Conservation (phyloP, 2,888 invertebrate species). For the Tricholauxania praeusta region DNA sequence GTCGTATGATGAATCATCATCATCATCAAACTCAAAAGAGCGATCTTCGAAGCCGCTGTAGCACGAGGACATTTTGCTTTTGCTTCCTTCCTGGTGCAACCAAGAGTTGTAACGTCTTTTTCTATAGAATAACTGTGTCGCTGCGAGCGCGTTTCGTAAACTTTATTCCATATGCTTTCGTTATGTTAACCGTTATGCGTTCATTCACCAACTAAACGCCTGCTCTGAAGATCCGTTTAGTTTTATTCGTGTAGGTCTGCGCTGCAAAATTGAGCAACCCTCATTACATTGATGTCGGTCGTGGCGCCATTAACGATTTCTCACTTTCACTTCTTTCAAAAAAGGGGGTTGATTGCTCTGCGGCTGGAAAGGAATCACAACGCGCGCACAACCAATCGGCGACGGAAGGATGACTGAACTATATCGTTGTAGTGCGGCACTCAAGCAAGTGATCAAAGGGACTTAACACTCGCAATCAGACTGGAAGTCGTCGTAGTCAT, state of each 20-base stretch:
- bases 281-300: constrained; percentile 61
- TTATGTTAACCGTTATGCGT: constrained; percentile 57
- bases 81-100: neutral
- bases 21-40: constrained; percentile 68
- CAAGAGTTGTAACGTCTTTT: constrained; percentile 17
- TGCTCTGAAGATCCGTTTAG: constrained; percentile 57
- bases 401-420: constrained; percentile 52
- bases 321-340: constrained; percentile 26
- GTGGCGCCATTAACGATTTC: constrained; percentile 63
- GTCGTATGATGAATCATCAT: constrained; percentile 77
- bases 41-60: constrained; percentile 63
- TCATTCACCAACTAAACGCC: constrained; percentile 64
- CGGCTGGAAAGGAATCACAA: constrained; percentile 25
- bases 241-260: constrained; percentile 57
- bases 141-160: neutral
- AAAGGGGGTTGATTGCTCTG: constrained; percentile 59
- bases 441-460: constrained; percentile 56
- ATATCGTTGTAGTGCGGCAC: constrained; percentile 49
- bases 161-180: constrained; percentile 22
- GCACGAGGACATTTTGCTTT: constrained; percentile 63
- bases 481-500: constrained; percentile 33
- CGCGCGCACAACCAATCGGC: constrained; percentile 52
- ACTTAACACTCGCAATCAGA: constrained; percentile 46
- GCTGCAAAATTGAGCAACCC: constrained; percentile 55
- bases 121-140: neutral